Conservation (phyloP, 2,797 vertebrate genomes). For the Acanthurus leucopareius region DNA sequence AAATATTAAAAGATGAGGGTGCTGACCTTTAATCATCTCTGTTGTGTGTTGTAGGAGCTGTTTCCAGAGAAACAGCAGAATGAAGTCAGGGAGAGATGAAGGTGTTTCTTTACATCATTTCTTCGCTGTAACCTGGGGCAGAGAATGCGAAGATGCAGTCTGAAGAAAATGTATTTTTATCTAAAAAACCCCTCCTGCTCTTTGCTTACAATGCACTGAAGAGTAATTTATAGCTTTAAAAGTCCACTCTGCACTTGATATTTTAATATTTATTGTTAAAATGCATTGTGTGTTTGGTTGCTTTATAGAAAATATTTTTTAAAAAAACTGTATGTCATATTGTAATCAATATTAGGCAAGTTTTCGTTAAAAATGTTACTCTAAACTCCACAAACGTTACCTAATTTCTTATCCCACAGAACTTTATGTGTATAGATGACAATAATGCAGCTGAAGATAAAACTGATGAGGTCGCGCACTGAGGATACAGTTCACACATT, state of each 20-base stretch:
- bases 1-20: constrained; percentile 34
- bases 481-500: constrained; percentile 43
- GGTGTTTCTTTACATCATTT: constrained; percentile 24
- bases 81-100: constrained; percentile 26
- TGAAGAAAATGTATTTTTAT: constrained; percentile 5
- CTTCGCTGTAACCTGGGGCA: constrained; percentile 23
- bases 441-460: constrained; percentile 32
- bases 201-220: constrained; percentile 1
- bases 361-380: background rate
- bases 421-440: constrained; percentile 20
- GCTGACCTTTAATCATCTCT: constrained; percentile 48
- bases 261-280: constrained; percentile 8
- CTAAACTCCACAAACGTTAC: constrained; percentile 5
- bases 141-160: constrained; percentile 15
- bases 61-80: constrained; percentile 24
- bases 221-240: background rate
- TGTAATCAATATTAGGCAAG: background rate
- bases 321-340: background rate
- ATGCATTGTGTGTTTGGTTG: background rate
- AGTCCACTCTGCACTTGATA: too few species aligned
- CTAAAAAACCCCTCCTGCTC: background rate
- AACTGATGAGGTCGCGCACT: constrained; percentile 28
- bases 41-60: constrained; percentile 34
- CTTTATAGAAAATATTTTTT: constrained; percentile 1
- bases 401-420: constrained; percentile 4